A percentile compares a stretch with the other conserved stretches of the same genome.
Conservation (phyloP, 2,888 invertebrate genomes). For the Oscheius onirici region DNA sequence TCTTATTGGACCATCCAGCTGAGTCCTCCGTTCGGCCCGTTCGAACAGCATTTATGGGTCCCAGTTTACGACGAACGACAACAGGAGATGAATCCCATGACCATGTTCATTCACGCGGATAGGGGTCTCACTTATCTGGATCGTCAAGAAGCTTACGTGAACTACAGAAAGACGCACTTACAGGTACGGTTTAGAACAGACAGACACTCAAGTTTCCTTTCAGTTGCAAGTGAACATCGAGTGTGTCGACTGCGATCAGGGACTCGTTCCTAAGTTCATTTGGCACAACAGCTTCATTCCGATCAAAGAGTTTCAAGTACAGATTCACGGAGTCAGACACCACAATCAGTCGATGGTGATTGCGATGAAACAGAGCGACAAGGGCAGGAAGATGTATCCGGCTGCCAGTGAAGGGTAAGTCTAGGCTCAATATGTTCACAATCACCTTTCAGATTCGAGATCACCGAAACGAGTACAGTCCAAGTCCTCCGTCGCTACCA, state of each 20-base stretch:
- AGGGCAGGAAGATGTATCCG: slow-evolving; percentile 10
- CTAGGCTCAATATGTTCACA: not conserved
- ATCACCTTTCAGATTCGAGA: not conserved
- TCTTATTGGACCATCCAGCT: not conserved
- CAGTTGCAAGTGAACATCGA: slow-evolving; percentile 10
- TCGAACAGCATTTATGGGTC: not conserved
- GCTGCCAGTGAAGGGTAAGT: slow-evolving; percentile 11
- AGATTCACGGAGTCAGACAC: slow-evolving; percentile 10
- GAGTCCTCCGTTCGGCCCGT: slow-evolving; percentile 1
- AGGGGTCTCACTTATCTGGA: not conserved
- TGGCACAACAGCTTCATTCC: slow-evolving; percentile 3
- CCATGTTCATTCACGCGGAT: not conserved
- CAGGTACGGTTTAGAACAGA: not conserved
- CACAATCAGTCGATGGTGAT: not conserved
- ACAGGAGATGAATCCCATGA: slow-evolving; percentile 5
- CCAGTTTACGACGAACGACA: slow-evolving; percentile 4
- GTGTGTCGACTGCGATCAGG: not conserved
- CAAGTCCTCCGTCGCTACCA: not conserved
- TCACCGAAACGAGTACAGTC: not conserved
- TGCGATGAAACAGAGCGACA: slow-evolving; percentile 8
- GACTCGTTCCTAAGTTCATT: not conserved
- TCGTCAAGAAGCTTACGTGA: slow-evolving; percentile 5
- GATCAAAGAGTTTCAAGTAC: slow-evolving; percentile 15
- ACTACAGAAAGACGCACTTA: slow-evolving; percentile 18
- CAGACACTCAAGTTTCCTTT: not conserved